phyloP scores from a whole-genome alignment of 2,888 invertebrate species.

The Apamea monoglypha region DNA sequence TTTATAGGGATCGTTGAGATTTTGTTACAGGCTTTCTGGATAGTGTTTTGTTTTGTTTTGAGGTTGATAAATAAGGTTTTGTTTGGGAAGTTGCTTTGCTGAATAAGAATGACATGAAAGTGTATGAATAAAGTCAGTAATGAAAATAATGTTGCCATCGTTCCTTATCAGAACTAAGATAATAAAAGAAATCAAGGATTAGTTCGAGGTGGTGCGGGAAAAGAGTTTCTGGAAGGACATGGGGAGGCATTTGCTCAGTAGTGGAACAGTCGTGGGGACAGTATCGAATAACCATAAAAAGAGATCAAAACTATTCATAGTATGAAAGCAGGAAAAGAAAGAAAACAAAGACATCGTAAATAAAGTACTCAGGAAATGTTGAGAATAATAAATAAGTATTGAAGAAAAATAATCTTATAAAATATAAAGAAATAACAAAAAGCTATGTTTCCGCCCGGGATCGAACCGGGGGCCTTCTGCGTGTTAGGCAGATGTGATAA shows the following conservation, averaged over 20 bases:
- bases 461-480: slow-evolving; percentile 97
- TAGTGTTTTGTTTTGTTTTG: slow-evolving; percentile 48
- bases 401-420: not conserved
- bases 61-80: not conserved
- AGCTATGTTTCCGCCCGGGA: slow-evolving; percentile 94
- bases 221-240: not conserved
- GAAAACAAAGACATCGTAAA: not conserved
- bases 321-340: not conserved
- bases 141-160: not conserved
- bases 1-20: slow-evolving; percentile 50
- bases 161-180: not conserved
- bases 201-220: too few relatives aligned
- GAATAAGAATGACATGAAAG: not conserved
- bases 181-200: too few relatives aligned
- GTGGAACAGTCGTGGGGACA: not conserved
- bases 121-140: not conserved
- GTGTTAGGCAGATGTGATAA: slow-evolving; percentile 98
- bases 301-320: not conserved
- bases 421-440: slow-evolving; percentile 56
- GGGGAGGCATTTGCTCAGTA: not conserved
- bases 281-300: not conserved
- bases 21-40: slow-evolving; percentile 23
- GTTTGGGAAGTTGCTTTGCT: not conserved
- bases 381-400: too few relatives aligned
- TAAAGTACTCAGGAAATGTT: not conserved